Evolutionary conservation across 2,888 invertebrate genomes (phyloP), one percentile per base, ranked within the genome.

Genomic region (Arge pagana): DNA sequence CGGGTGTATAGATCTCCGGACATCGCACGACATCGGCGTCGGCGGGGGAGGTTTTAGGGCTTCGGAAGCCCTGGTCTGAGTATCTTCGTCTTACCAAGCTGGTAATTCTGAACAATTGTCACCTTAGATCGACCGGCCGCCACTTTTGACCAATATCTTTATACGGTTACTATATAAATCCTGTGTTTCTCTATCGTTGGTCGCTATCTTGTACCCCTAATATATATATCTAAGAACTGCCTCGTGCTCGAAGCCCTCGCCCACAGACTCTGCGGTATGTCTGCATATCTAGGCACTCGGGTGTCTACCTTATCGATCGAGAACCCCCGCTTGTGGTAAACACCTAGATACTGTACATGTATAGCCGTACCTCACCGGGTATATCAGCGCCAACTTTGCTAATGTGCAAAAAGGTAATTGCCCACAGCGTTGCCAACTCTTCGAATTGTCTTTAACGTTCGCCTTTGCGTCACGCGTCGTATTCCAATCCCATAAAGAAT

Each of bases 21-120:
- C 45, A n/a, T 23, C 2, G 30, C 16, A 28, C 16, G 23, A 7
- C 26, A 13, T 31, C 45, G 24, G 15, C 45, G 45, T 33, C 45
- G 33, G 61, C 59, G 59, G 68, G 69, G 65, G 61, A 62, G 60
- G 54, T 62, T 53, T 50, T 70, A 68, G 31, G 74, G 74, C 72
- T 74, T 74, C 74, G 48, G 72, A 74, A 71, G 71, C 74, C 71
- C 66, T 62, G 56, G 54, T 53, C 53, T 53, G 24, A 39, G 39
- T 48, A 48, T 45, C 45, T 45, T 45, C 48, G 48, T 48, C 37
- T 39, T 48, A 39, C 37, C 48, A 15, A 37, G 39, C 37, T 28
- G 19, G 19, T 48, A 37, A 37, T 48, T 48, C 39, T 37, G 61
- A 60, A 57, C 65, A 65, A 66, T 70, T 65, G 62, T 63, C 67